These are phyloP conservation scores for Cyprinodon diabolis DNA, from an alignment of 2,797 vertebrate species.

Conservation along the genomic window DNA sequence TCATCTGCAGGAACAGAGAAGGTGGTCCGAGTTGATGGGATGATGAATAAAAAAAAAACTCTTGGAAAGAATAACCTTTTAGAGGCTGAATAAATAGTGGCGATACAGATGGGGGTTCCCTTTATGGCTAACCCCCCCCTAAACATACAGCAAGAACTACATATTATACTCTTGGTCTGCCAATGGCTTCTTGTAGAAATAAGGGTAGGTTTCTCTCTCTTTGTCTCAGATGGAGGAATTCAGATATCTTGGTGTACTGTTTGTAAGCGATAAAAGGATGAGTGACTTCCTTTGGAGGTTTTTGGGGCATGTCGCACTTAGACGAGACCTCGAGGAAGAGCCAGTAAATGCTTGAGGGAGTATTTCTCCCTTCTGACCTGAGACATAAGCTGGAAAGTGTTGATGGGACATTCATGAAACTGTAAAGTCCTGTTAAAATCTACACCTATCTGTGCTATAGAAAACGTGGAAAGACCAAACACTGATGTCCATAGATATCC, in stretches of 20 bases:
- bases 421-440: background rate
- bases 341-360: background rate
- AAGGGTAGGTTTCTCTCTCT: too few species aligned
- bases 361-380: background rate
- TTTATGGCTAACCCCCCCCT: too few species aligned
- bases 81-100: too few species aligned
- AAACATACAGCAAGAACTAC: too few species aligned
- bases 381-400: background rate
- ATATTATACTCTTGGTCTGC: background rate
- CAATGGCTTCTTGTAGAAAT: too few species aligned
- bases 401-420: background rate
- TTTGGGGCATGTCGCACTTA: background rate
- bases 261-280: background rate
- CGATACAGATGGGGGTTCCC: too few species aligned
- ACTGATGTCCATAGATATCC: background rate
- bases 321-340: background rate
- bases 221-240: too few species aligned
- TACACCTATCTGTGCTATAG: background rate
- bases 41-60: too few species aligned
- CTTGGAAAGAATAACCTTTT: too few species aligned
- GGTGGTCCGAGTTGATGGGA: too few species aligned
- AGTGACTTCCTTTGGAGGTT: background rate
- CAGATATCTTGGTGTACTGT: background rate
- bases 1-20: too few species aligned
- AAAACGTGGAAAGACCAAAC: background rate